Evolutionary conservation across 2,888 invertebrate genomes (phyloP).

Genomic region (Philonicus albiceps): DNA sequence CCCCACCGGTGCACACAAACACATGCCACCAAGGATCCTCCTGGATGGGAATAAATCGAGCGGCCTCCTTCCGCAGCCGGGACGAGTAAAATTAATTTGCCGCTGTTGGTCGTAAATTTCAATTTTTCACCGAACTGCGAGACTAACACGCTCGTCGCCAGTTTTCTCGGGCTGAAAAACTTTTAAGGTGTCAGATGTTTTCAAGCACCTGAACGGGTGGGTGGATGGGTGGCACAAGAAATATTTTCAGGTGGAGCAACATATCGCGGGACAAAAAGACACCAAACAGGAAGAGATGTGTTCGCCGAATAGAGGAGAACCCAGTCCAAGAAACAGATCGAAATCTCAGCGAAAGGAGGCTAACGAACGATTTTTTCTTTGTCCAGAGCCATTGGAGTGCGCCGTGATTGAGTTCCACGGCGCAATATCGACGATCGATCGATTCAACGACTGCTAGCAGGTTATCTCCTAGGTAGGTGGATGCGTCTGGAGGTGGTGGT

Average conservation of each 20-base stretch:
- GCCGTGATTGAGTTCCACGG: background rate
- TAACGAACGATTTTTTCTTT: background rate
- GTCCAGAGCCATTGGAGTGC: background rate
- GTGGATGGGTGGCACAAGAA: background rate
- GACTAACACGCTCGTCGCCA: background rate
- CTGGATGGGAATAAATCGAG: background rate
- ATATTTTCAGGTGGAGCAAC: background rate
- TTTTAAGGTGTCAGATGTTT: background rate
- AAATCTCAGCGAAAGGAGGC: background rate
- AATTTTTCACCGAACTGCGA: background rate
- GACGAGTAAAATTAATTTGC: constrained; percentile 12
- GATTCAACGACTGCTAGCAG: background rate
- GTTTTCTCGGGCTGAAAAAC: background rate
- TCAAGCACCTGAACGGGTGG: background rate
- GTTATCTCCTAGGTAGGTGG: background rate
- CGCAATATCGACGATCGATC: background rate
- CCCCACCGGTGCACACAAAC: background rate
- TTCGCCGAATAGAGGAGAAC: background rate
- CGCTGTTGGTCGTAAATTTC: background rate
- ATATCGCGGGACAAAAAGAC: background rate
- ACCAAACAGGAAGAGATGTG: background rate
- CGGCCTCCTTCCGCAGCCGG: background rate
- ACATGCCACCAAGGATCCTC: background rate
- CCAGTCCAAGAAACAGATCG: background rate
- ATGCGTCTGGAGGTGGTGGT: background rate